Evolutionary conservation across 2,797 vertebrate species (phyloP).

Genomic region (Darevskia nairensis): DNA sequence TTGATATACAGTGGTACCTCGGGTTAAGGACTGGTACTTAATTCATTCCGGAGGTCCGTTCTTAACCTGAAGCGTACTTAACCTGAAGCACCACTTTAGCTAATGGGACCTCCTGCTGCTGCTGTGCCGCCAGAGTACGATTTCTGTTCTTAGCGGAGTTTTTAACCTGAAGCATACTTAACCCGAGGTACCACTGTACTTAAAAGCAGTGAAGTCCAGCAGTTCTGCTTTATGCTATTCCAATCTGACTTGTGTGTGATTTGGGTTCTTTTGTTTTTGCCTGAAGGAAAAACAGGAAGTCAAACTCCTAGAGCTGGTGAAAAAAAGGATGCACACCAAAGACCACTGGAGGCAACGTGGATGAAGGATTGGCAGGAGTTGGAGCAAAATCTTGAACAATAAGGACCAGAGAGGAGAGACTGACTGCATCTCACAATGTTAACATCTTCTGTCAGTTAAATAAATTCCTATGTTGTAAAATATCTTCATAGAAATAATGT

Average conservation of each 20-base stretch:
- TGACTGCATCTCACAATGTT: conserved; percentile 66
- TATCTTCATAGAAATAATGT: conserved; percentile 66
- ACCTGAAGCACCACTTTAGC: too few species aligned
- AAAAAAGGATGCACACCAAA: conserved; percentile 63
- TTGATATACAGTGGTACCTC: not conserved
- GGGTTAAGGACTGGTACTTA: too few species aligned
- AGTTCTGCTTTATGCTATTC: conserved; percentile 3
- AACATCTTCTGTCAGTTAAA: conserved; percentile 65
- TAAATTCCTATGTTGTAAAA: conserved; percentile 73
- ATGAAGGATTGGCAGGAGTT: conserved; percentile 36
- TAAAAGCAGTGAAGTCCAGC: conserved; percentile 1
- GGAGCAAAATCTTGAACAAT: conserved; percentile 45
- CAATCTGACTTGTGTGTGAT: conserved; percentile 1
- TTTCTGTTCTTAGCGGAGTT: too few species aligned
- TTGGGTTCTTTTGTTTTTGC: conserved; percentile 55
- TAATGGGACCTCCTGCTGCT: too few species aligned
- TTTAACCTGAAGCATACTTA: too few species aligned
- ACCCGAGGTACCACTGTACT: not conserved
- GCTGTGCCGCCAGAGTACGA: too few species aligned
- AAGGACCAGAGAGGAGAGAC: conserved; percentile 54
- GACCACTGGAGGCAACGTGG: conserved; percentile 48
- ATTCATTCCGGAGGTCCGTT: too few species aligned
- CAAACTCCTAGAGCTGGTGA: conserved; percentile 77
- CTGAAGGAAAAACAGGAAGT: conserved; percentile 83
- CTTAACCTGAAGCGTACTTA: too few species aligned